Percentiles rank a stretch among this genome's conserved stretches.
phyloP scores from a whole-genome alignment of 2,888 invertebrate species.

The Tillus elongatus region DNA sequence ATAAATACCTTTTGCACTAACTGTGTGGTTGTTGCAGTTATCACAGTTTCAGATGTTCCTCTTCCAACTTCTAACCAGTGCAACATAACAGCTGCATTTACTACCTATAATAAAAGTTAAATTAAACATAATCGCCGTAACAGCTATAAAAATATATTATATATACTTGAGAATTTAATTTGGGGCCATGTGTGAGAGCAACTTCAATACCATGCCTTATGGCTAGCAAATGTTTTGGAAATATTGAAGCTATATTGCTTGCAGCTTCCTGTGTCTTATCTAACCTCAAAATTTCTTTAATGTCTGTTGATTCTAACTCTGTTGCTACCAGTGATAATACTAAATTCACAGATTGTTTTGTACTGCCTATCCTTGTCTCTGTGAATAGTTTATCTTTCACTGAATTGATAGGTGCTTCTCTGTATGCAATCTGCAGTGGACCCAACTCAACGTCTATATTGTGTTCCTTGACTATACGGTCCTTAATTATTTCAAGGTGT shows the following conservation, averaged over 20 bases:
- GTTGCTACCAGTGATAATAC: conserved; percentile 53
- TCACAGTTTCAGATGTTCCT: conserved; percentile 71
- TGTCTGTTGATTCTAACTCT: conserved; percentile 22
- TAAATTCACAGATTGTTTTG: conserved; percentile 52
- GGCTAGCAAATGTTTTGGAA: conserved; percentile 57
- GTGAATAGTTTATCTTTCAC: conserved; percentile 44
- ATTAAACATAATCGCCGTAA: conserved; percentile 11
- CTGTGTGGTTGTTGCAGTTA: conserved; percentile 73
- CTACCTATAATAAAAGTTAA: conserved; percentile 42
- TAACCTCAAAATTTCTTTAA: conserved; percentile 42
- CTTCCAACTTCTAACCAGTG: conserved; percentile 65
- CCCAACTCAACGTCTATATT: conserved; percentile 87
- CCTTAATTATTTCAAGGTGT: conserved; percentile 88
- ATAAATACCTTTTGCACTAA: conserved; percentile 69
- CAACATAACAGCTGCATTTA: conserved; percentile 65
- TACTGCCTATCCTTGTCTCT: conserved; percentile 56
- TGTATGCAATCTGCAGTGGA: conserved; percentile 84
- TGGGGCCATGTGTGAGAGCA: conserved; percentile 72
- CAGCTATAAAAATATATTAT: conserved; percentile 9
- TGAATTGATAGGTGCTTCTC: conserved; percentile 56
- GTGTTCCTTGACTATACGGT: conserved; percentile 79
- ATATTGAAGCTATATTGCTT: conserved; percentile 56
- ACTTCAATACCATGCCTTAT: conserved; percentile 62
- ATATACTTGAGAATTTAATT: conserved; percentile 69
- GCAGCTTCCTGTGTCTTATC: conserved; percentile 61